Percentiles rank a stretch among this genome's conserved stretches.
phyloP scores from a whole-genome alignment of 2,797 vertebrate genomes.

The Melanotaenia trifasciata region DNA sequence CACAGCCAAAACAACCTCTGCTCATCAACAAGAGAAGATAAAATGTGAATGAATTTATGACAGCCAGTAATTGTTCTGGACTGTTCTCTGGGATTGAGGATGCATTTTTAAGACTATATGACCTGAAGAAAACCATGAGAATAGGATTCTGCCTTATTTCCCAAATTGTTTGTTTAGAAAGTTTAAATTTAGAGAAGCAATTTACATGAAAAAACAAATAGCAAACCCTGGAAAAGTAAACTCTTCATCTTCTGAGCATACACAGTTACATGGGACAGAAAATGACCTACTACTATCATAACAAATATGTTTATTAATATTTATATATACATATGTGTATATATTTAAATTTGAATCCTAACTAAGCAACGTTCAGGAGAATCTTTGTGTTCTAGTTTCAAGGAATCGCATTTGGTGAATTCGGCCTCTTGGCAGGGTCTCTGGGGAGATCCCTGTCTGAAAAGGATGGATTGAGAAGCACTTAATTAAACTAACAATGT shows the following conservation, averaged over 20 bases:
- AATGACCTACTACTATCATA: constrained; percentile 39
- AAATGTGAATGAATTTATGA: constrained; percentile 10
- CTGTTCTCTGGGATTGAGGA: background rate
- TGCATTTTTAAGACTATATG: constrained; percentile 46
- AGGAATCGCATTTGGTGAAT: constrained; percentile 46
- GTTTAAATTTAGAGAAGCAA: constrained; percentile 83
- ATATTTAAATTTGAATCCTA: constrained; percentile 30
- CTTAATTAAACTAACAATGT: constrained; percentile 86
- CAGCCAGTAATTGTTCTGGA: background rate
- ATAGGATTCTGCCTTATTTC: constrained; percentile 72
- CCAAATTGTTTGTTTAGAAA: constrained; percentile 83
- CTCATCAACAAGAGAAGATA: constrained; percentile 25
- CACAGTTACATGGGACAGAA: constrained; percentile 52
- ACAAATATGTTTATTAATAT: constrained; percentile 37
- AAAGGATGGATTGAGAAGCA: constrained; percentile 78
- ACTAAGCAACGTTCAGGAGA: constrained; percentile 33
- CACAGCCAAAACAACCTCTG: constrained; percentile 59
- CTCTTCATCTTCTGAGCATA: constrained; percentile 56
- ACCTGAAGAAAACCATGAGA: constrained; percentile 79
- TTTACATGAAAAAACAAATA: constrained; percentile 83
- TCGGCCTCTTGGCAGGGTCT: constrained; percentile 49
- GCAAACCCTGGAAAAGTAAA: constrained; percentile 73
- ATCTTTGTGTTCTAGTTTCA: constrained; percentile 32
- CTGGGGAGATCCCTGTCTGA: constrained; percentile 65
- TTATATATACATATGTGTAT: constrained; percentile 34